Percentiles rank a stretch among this genome's conserved stretches.
phyloP scores from a whole-genome alignment of 2,113 vertebrate genomes.

The Catharus fuscescens region DNA sequence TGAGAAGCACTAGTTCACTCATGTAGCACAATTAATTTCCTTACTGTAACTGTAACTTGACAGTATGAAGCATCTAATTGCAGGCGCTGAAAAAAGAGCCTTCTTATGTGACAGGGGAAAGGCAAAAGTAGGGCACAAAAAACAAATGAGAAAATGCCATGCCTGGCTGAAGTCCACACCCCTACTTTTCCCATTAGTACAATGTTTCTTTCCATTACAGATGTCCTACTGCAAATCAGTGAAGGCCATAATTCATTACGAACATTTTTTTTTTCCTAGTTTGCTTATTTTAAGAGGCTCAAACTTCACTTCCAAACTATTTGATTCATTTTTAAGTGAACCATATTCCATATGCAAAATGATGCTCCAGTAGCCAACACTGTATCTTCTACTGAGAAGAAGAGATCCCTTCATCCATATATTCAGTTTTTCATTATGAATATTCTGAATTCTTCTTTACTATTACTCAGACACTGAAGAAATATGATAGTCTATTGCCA shows the following conservation, averaged over 20 bases:
- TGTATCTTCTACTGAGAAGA: neutral
- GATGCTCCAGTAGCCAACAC: neutral
- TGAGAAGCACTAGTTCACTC: neutral
- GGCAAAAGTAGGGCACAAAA: slow-evolving; percentile 16
- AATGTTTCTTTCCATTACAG: neutral
- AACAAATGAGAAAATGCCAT: neutral
- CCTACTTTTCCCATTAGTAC: neutral
- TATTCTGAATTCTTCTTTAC: neutral
- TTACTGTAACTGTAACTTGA: neutral
- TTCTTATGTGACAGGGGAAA: neutral
- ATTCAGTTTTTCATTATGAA: neutral
- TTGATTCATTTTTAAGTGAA: neutral
- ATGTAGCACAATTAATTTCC: neutral
- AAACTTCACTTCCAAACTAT: neutral
- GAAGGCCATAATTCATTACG: neutral
- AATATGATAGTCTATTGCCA: neutral
- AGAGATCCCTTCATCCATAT: neutral
- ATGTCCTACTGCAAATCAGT: neutral
- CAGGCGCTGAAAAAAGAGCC: neutral
- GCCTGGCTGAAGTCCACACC: neutral
- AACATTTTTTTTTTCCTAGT: neutral
- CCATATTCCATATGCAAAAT: neutral
- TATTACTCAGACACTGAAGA: neutral
- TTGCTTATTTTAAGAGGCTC: neutral
- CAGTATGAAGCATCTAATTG: neutral